Percentiles rank a stretch among this genome's conserved stretches.
Conservation (phyloP, 37 sponge, comb jelly and placozoan species). For the Hexactinellida sp. region DNA sequence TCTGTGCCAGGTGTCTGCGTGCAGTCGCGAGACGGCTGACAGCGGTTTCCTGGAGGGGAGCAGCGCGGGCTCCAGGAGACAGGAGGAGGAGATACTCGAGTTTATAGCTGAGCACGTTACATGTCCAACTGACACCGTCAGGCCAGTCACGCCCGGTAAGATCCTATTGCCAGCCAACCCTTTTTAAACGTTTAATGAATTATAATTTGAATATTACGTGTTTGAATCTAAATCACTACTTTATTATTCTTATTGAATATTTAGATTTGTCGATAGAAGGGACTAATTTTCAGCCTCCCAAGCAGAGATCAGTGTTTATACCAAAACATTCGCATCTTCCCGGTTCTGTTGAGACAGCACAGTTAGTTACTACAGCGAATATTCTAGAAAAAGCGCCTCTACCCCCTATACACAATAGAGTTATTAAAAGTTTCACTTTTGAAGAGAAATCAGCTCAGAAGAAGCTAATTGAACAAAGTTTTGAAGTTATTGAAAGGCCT, state of each 20-base stretch:
- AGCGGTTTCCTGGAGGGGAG: background rate
- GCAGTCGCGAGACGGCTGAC: background rate
- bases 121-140: no score
- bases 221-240: no score
- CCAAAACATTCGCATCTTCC: background rate
- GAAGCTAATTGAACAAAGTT: background rate
- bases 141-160: no score
- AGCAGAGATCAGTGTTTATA: background rate
- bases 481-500: background rate
- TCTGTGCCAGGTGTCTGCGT: background rate
- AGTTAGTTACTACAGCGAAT: background rate
- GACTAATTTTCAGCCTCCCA: background rate
- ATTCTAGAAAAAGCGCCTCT: background rate
- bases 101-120: background rate
- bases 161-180: no score
- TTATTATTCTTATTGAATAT: background rate
- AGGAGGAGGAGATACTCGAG: background rate
- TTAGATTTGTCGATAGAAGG: slow-evolving; percentile 11
- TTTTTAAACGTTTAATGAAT: no score
- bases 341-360: background rate
- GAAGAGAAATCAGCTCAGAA: background rate
- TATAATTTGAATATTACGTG: no score
- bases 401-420: background rate
- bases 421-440: background rate
- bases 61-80: background rate